These are phyloP conservation scores for Spatula versicolor DNA, from an alignment of 2,797 vertebrate species.

Conservation along the genomic window DNA sequence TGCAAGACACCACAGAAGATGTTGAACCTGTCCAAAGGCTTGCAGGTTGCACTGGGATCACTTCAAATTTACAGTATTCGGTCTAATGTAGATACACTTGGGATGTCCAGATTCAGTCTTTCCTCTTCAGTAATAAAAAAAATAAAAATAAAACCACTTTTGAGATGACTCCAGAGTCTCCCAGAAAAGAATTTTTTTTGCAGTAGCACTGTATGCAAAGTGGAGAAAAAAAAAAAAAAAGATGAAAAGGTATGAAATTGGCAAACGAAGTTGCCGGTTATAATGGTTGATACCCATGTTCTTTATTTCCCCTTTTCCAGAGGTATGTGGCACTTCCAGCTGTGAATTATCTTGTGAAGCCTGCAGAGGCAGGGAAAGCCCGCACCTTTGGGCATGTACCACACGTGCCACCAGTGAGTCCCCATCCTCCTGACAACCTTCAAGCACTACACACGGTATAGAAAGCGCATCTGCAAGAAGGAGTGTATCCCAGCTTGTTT, in stretches of 20 bases:
- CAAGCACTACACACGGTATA: rapidly evolving
- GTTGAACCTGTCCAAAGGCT: background rate
- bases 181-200: background rate
- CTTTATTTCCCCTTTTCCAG: background rate
- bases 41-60: background rate
- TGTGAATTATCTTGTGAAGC: background rate
- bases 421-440: background rate
- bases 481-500: background rate
- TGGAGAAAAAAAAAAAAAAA: too few species aligned
- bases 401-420: too few species aligned
- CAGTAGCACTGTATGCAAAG: too few species aligned
- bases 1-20: background rate
- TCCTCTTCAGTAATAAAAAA: background rate
- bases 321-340: background rate
- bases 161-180: background rate
- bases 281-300: background rate
- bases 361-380: background rate
- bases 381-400: rapidly evolving
- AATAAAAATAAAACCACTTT: background rate
- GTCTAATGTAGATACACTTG: background rate
- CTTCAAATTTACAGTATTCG: background rate
- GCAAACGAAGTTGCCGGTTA: background rate
- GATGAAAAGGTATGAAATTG: background rate
- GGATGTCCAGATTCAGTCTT: background rate
- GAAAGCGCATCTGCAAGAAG: rapidly evolving